Percentiles rank a stretch among this genome's conserved stretches.
These are phyloP conservation scores for Leiothrix lutea DNA, from an alignment of 2,113 vertebrate genomes.

Conservation along the genomic window DNA sequence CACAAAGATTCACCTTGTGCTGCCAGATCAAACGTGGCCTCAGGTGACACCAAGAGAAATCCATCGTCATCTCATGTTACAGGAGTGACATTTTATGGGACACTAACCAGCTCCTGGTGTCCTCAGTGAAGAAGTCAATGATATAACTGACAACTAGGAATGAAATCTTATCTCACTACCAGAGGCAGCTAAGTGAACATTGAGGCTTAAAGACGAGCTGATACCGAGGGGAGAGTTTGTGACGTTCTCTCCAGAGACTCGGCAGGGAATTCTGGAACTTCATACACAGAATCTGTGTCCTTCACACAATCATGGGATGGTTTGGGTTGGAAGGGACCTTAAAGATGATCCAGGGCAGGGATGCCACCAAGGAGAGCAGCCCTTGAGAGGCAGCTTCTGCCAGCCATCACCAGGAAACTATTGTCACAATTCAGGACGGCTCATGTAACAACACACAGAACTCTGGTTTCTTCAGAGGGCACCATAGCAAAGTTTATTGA, in stretches of 20 bases:
- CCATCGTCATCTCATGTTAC: background rate
- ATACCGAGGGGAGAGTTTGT: background rate
- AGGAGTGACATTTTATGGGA: background rate
- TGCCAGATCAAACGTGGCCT: background rate
- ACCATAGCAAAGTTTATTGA: no score
- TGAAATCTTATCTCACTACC: background rate
- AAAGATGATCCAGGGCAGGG: background rate
- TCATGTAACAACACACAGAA: no score
- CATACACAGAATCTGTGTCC: background rate
- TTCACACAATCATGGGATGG: background rate
- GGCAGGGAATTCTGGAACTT: background rate
- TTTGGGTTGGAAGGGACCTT: background rate
- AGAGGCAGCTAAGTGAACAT: background rate
- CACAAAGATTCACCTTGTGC: background rate
- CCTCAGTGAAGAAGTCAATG: background rate
- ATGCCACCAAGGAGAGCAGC: background rate
- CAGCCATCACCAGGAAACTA: background rate
- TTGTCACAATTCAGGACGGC: no score
- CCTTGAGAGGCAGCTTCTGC: background rate
- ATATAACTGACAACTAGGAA: background rate
- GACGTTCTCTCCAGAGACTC: background rate
- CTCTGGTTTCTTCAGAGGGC: no score
- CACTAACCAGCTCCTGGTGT: background rate
- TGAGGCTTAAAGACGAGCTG: background rate
- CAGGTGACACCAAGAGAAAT: background rate